Evolutionary conservation across 2,888 invertebrate species (phyloP), one percentile per base, ranked within the genome.

Genomic region (Disparrhopalites patrizii): DNA sequence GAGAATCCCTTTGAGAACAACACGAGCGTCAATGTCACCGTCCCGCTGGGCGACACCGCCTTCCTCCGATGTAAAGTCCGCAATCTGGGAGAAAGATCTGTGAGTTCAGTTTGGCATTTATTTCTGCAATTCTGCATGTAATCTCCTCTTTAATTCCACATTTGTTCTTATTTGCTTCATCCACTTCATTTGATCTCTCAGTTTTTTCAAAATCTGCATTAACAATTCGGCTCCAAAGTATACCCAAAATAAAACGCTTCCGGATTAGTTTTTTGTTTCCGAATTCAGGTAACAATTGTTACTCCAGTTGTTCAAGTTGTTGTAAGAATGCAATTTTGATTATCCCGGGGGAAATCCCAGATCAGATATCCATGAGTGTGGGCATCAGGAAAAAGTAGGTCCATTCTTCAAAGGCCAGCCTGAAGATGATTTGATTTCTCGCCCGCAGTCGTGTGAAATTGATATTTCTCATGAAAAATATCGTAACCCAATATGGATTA

Each of bases 41-140:
- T 85, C 74, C 89, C 89, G 80, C 83, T 89, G 68, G 90, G 90
- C 56, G 86, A 87, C 64, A 86, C 87, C 50, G 90, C 90, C 71
- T 90, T 87, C 81, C 83, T 90, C 76, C 89, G 89, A 80, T 91
- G 91, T 80, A 86, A 87, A 77, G 89, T 90, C 77, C 84, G 88
- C 66, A 85, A 86, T 80, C 84, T 88, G 74, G 87, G 86, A 75
- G 90, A 90, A 79, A 82, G 89, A 77, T 87, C 86, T 76, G 86
- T 87, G 77, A 81, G 83, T 69, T 10, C 38, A 10, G 38, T 36
- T 15, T 13, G 38, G 10, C 15, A 15, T 15, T 36, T 36, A 15
- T 36, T 36, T 15, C 38, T 36, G 10, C n/a, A n/a, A n/a, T n/a
- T n/a, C n/a, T 36, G 8, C 36, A 36, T 36, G 8, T 7, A 36